phyloP scores from a whole-genome alignment of 2,113 vertebrate species.

The Charina bottae region DNA sequence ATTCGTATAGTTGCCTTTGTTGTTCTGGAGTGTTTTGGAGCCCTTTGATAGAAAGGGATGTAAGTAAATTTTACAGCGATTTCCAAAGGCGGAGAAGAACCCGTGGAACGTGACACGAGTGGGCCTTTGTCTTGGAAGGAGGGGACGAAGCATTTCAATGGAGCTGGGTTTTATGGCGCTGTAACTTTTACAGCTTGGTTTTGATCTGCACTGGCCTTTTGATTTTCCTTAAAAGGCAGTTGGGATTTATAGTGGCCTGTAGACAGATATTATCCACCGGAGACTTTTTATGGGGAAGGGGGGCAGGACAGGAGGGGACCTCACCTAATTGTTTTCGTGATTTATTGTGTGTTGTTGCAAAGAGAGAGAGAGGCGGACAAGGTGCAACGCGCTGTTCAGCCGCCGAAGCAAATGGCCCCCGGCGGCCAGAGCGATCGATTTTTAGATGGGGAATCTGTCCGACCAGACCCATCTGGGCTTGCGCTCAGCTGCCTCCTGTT shows the following conservation, averaged over 20 bases:
- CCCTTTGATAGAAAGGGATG: not conserved
- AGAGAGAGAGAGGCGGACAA: slow-evolving; percentile 41
- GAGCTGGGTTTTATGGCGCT: not conserved
- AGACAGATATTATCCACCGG: slow-evolving; percentile 74
- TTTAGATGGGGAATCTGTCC: slow-evolving; percentile 46
- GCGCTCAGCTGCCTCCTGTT: slow-evolving; percentile 21
- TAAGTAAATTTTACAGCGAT: not conserved
- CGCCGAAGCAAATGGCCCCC: slow-evolving; percentile 57
- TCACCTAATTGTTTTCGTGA: slow-evolving; percentile 78
- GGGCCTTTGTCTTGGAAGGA: not conserved
- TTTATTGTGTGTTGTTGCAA: slow-evolving; percentile 70
- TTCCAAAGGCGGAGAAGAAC: not conserved
- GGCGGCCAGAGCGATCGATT: slow-evolving; percentile 54
- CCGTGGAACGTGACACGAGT: not conserved
- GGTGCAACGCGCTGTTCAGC: slow-evolving; percentile 47
- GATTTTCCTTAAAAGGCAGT: slow-evolving; percentile 33
- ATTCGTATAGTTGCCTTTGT: not conserved
- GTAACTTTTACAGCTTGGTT: not conserved
- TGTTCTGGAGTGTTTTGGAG: not conserved
- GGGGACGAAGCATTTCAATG: not conserved
- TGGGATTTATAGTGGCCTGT: slow-evolving; percentile 67
- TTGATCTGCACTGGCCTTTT: slow-evolving; percentile 18
- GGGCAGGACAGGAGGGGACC: slow-evolving; percentile 29
- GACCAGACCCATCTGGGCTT: slow-evolving; percentile 14
- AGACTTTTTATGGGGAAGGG: slow-evolving; percentile 74